Evolutionary conservation across 2,888 invertebrate genomes (phyloP), one percentile per base, ranked within the genome.

Genomic region (Dinocampus coccinellae): DNA sequence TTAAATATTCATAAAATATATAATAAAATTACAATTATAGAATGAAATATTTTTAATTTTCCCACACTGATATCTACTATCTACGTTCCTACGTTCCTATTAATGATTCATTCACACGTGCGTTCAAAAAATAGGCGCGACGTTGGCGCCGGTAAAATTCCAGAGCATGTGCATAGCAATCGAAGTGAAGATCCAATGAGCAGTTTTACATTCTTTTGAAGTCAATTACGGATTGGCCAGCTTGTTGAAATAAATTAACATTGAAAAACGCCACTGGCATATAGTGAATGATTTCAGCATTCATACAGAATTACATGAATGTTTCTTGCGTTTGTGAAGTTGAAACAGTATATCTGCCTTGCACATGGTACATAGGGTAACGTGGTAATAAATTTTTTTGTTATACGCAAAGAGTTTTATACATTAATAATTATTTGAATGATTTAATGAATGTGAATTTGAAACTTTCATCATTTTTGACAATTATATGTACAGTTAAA

Each of bases 401-500:
- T 47, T 29, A 20, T 47, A 10, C 52, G 24, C 63, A 52, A 33
- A n/a, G 20, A 16, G 29, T 26, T 47, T 63, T 42, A 29, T 26
- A 26, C 26, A n/a, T 47, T 34, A 26, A 39, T 3, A 63, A 42
- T 62, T 16, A n/a, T 47, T 63, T 29, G 26, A 29, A 63, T 63
- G 63, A n/a, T 52, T 70, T 63, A 34, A 29, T 29, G 22, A 2
- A n/a, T 53, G 57, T 64, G 69, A 67, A 71, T 63, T 62, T 7
- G 36, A 61, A 57, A 33, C 20, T 34, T 69, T 68, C 70, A 75
- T 70, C 76, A 71, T n/a, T 75, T 63, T 70, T 52, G 22, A 9
- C n/a, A 64, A 20, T 53, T 58, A 55, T 58, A 47, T 47, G 7
- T 7, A 16, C 6, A 47, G 16, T 16, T 29, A 13, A 61, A 53